These are phyloP conservation scores for Drosophila ohnishii DNA, from an alignment of 1,140 invertebrate species.

Conservation along the genomic window DNA sequence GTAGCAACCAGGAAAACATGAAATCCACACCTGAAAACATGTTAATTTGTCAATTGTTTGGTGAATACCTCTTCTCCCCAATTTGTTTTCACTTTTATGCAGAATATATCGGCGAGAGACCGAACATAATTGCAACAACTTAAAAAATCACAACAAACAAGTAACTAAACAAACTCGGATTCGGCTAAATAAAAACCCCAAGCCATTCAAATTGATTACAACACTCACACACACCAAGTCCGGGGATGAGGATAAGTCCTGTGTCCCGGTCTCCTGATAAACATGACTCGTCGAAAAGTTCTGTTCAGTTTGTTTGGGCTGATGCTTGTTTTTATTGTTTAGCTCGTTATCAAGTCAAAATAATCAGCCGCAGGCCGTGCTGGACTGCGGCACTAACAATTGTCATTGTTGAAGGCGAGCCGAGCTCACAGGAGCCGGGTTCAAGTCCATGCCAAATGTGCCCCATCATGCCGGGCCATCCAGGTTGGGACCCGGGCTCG, in stretches of 20 bases:
- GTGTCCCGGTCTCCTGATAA: slow-evolving; percentile 60
- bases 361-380: slow-evolving; percentile 67
- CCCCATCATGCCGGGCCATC: slow-evolving; percentile 58
- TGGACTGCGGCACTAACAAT: slow-evolving; percentile 64
- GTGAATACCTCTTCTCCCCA: neutral
- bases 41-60: slow-evolving; percentile 53
- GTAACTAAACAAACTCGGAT: slow-evolving; percentile 57
- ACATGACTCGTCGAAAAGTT: slow-evolving; percentile 70
- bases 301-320: slow-evolving; percentile 53
- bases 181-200: slow-evolving; percentile 43
- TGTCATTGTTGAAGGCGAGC: slow-evolving; percentile 77
- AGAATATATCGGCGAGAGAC: slow-evolving; percentile 26
- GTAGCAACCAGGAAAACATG: slow-evolving; percentile 44
- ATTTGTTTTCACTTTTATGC: slow-evolving; percentile 59
- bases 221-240: slow-evolving; percentile 3
- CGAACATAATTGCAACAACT: slow-evolving; percentile 77
- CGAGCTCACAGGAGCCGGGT: slow-evolving; percentile 64
- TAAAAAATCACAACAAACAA: slow-evolving; percentile 77
- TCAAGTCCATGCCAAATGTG: slow-evolving; percentile 61
- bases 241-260: slow-evolving; percentile 41
- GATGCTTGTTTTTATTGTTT: slow-evolving; percentile 81
- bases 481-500: slow-evolving; percentile 17
- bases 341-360: slow-evolving; percentile 83
- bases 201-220: slow-evolving; percentile 79
- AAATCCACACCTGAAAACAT: slow-evolving; percentile 41